Base-by-base conservation (phyloP, 2,888 invertebrate genomes). In the Cheilosia vulpina region DNA sequence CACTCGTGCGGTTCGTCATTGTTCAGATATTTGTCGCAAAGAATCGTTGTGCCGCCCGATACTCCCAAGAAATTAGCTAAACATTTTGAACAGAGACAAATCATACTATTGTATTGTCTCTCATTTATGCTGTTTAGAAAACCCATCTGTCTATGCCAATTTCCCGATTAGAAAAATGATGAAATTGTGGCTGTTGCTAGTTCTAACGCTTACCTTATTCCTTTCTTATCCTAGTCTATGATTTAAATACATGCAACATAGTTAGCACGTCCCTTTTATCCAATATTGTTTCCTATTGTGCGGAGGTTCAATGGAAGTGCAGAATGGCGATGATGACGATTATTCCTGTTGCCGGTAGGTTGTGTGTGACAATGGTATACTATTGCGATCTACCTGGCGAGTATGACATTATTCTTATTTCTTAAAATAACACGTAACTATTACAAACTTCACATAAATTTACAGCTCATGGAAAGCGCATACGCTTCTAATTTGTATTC, bases 281-380 rank as follows among this genome's bases (percentile, higher is more conserved):
- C 41, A 15, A 19, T 41, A 52, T 34, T 57, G 31, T 17, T 34
- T 31, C 50, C 27, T 34, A 34, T 4, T 73, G 53, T 63, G 62
- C 63, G 21, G 41, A 21, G 53, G 53, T 2, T 7, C 53, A 31
- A 72, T 31, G 31, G 31, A 31, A 31, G 38, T 52, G 62, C 47
- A 9, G 21, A 52, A 41, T 13, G 21, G 17, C n/a, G 13, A 11
- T 1, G 38, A 27, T 50, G 68, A 15, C 11, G 34, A 24, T 69
- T 47, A 58, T 27, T 72, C 60, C 72, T 53, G 55, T 57, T 65
- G 75, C 65, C 75, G 75, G 75, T 75, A 65, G 65, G 63, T 15
- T 55, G 19, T 17, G n/a, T 7, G 21, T 52, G 19, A 2, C 13
- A 52, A 5, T 52, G 52, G 13, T 52, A 4, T 21, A 17, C 34